These are phyloP conservation scores for Cebus imitator DNA, from an alignment of 2,113 vertebrate genomes.

Conservation along the genomic window DNA sequence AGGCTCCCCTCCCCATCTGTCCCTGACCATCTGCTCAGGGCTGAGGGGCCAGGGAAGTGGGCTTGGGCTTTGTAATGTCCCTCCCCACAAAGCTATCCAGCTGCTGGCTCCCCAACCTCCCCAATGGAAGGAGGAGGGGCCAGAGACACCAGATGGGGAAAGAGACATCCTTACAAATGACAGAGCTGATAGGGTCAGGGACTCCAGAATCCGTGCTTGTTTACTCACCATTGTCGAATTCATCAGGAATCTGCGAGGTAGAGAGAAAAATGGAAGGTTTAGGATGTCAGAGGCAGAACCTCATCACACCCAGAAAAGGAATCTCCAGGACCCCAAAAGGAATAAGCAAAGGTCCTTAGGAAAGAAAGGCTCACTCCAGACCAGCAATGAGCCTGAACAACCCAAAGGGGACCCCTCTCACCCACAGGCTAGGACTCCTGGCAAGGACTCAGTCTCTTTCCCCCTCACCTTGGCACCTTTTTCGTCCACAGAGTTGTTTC, in stretches of 20 bases:
- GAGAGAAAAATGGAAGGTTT: slow-evolving; percentile 48
- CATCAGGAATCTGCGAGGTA: slow-evolving; percentile 90
- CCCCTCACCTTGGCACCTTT: slow-evolving; percentile 88
- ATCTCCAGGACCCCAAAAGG: neutral
- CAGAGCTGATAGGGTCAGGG: neutral
- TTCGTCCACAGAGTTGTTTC: slow-evolving; percentile 91
- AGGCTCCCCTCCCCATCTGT: slow-evolving; percentile 38
- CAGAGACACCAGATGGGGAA: neutral
- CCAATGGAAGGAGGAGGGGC: neutral
- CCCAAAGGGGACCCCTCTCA: neutral
- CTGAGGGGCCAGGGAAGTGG: slow-evolving; percentile 22
- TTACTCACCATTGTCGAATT: slow-evolving; percentile 94
- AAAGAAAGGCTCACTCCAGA: neutral
- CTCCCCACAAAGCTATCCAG: slow-evolving; percentile 24
- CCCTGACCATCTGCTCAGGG: slow-evolving; percentile 73
- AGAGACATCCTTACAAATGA: neutral
- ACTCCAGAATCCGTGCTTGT: neutral
- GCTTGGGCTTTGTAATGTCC: slow-evolving; percentile 23
- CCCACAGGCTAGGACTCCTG: neutral
- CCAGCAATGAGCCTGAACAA: neutral
- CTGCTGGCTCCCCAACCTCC: neutral
- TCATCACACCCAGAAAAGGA: neutral
- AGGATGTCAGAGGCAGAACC: neutral
- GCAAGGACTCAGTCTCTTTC: neutral
- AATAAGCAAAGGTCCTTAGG: neutral